Conservation (phyloP, 2,113 vertebrate genomes). For the Sinosuthora webbiana region DNA sequence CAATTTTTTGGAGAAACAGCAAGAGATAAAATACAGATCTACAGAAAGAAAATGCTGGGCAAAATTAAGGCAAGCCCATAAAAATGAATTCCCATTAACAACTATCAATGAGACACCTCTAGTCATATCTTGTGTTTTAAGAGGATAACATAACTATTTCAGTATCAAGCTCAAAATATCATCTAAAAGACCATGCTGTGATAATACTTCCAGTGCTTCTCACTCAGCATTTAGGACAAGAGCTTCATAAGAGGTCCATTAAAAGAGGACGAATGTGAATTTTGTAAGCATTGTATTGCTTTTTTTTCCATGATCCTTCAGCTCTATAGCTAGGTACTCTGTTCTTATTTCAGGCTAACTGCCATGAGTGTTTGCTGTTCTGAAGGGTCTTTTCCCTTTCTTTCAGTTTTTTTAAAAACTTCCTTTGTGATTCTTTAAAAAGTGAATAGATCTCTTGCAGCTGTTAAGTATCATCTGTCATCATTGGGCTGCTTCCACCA, state of each 20-base stretch:
- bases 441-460: neutral
- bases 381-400: neutral
- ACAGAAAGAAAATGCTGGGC: neutral
- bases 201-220: slow-evolving; percentile 30
- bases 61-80: slow-evolving; percentile 16
- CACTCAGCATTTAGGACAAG: neutral
- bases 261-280: neutral
- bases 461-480: neutral
- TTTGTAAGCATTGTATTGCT: neutral
- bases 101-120: neutral
- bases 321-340: neutral
- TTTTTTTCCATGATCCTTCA: neutral
- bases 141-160: neutral
- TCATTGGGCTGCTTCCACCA: neutral
- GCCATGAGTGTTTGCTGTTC: neutral
- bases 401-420: neutral
- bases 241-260: neutral
- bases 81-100: slow-evolving; percentile 13
- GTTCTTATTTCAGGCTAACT: neutral
- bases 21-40: neutral
- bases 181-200: neutral
- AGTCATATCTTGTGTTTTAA: neutral
- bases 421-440: neutral
- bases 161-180: neutral
- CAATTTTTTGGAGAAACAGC: neutral